Evolutionary conservation across 2,888 invertebrate genomes (phyloP), one percentile per base, ranked within the genome.

Genomic region (Bedellia somnulentella): DNA sequence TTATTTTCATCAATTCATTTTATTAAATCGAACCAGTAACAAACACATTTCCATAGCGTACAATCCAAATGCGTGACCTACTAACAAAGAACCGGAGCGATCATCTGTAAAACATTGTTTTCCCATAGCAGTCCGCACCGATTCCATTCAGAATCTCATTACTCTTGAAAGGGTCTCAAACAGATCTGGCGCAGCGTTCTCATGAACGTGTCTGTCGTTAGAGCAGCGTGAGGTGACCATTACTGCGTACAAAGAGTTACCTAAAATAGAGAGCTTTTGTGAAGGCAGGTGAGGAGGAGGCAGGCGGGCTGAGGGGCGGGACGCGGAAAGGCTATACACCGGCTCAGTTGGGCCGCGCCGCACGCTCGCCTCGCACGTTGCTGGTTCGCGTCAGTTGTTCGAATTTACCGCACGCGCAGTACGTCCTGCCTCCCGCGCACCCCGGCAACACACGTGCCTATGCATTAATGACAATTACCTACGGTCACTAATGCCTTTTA

Each of bases 221-320:
- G 68, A 62, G 63, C 70, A 59, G 63, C 73, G 73, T 73, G 75
- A 75, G 75, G 68, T 73, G 73, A 75, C 73, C 75, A 75, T 75
- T 75, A 75, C 70, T 56, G 55, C 46, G 54, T 71, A 73, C 73
- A 75, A 75, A 73, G 73, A 73, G 68, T 71, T 75, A 68, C 75
- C 75, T 73, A 75, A 75, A 73, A 73, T 71, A 73, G 73, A 73
- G 71, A 73, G 70, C 71, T 73, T 71, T 71, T 70, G 71, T 71
- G 50, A 22, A 68, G 70, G 70, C 68, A 67, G 73, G 64, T 56
- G 55, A 57, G 47, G 50, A 49, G 56, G 53, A 48, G 57, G 51
- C 56, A 52, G 48, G 47, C 45, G 58, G 52, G 53, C 63, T 45
- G 60, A 5, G 60, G 63, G 71, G 60, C 66, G 73, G 68, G 67